Evolutionary conservation across 2,797 vertebrate genomes (phyloP).

Genomic region (Balearica regulorum): DNA sequence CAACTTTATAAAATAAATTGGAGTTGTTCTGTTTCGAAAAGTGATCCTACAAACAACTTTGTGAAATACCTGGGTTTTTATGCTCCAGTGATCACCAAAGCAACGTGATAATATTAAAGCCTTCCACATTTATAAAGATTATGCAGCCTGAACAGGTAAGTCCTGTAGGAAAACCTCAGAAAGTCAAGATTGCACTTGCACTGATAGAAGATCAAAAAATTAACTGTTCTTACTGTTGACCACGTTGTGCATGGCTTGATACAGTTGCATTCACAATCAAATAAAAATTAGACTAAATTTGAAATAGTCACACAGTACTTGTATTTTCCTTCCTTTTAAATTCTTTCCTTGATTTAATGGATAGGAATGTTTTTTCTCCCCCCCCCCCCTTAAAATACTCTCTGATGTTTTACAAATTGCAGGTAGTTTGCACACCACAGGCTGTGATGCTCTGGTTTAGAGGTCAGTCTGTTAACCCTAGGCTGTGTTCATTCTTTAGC

Average conservation of each 20-base stretch:
- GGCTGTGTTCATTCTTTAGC: background rate
- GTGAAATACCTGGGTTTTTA: background rate
- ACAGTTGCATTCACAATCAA: background rate
- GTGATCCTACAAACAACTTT: background rate
- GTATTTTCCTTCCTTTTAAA: background rate
- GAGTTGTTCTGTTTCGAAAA: background rate
- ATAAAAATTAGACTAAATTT: background rate
- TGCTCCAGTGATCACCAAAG: background rate
- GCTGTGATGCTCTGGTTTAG: background rate
- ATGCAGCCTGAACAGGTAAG: background rate
- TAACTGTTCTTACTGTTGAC: background rate
- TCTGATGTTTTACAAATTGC: background rate
- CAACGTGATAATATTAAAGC: background rate
- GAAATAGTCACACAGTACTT: background rate
- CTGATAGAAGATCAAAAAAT: background rate
- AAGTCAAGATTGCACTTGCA: background rate
- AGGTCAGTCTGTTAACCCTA: background rate
- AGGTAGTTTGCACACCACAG: background rate
- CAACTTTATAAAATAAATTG: background rate
- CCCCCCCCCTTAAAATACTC: background rate
- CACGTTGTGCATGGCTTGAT: background rate
- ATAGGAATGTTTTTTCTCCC: background rate
- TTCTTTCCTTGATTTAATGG: background rate
- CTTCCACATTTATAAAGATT: background rate
- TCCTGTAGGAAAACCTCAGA: background rate